Base-by-base conservation (phyloP, 2,888 invertebrate genomes). In the Hololepta plana region DNA sequence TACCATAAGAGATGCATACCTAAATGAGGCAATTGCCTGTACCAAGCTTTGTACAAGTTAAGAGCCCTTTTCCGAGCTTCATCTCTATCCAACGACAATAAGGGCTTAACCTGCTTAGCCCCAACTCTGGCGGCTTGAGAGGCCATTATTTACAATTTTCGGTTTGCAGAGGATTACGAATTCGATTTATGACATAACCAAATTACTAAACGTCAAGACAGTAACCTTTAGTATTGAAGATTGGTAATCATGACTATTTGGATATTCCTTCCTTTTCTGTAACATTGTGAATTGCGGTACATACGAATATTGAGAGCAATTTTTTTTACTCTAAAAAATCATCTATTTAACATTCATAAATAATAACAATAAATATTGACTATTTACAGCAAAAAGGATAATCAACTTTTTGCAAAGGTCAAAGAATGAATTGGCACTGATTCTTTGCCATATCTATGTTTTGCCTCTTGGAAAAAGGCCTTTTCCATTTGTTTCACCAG, bases 401-500 rank as follows among this genome's bases (percentile, higher is more conserved):
- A n/a, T 30, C 29, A 29, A 28, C 26, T 25, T 23, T 33, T 35
- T 11, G 26, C 22, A 24, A 42, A 36, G 30, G 64, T 55, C 40
- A 69, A 51, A 47, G 61, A 62, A 42, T 62, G 61, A 29, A 66
- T 62, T 46, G 62, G 62, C 35, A 82, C 65, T 8, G 75, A 67
- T 16, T 80, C 72, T 38, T 62, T 60, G 0, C 95, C 95, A 53
- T 77, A 77, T 32, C 90, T 59, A 35, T 55, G 59, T 27, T 65
- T 60, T 0, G 87, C 93, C 55, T 93, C 84, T 32, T 66, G 64
- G 20, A 90, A 67, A 54, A 96, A 96, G 4, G 95, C 90, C 35
- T 69, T 68, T 46, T 95, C 93, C 88, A 93, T 96, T 58, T 87
- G 81, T 44, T 79, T 64, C n/a, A 90, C 90, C 21, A 95, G 74